phyloP scores from a whole-genome alignment of 2,113 vertebrate species.

The Cheilinus undulatus region DNA sequence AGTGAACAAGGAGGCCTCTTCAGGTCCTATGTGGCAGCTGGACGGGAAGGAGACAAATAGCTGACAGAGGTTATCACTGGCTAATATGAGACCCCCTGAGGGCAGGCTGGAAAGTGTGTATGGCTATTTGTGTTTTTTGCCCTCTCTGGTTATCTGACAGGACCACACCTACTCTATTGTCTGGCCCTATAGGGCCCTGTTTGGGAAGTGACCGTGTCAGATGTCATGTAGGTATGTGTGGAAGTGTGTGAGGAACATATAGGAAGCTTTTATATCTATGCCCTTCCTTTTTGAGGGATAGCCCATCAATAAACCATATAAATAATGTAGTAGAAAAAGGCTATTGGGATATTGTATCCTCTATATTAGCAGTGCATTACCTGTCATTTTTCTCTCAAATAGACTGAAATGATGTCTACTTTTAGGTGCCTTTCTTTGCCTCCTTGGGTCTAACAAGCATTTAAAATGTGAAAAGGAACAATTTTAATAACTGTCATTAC shows the following conservation, averaged over 20 bases:
- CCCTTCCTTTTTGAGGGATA: not conserved
- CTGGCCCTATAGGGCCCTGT: slow-evolving; percentile 45
- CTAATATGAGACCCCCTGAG: slow-evolving; percentile 38
- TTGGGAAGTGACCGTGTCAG: slow-evolving; percentile 53
- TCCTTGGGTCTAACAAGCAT: not conserved
- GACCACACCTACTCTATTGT: slow-evolving; percentile 71
- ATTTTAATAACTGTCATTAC: not conserved
- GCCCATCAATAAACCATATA: not conserved
- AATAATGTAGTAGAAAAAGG: not conserved
- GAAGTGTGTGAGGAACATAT: slow-evolving; percentile 7
- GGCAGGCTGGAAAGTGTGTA: slow-evolving; percentile 41
- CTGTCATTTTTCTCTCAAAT: too few species aligned
- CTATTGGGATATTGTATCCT: too few species aligned
- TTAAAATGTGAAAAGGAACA: not conserved
- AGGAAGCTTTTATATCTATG: not conserved
- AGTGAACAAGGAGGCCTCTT: slow-evolving; percentile 44
- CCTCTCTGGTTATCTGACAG: slow-evolving; percentile 49
- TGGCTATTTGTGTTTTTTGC: slow-evolving; percentile 41
- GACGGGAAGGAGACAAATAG: slow-evolving; percentile 55
- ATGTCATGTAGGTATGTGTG: slow-evolving; percentile 44
- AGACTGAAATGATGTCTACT: too few species aligned
- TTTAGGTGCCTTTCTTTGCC: too few species aligned
- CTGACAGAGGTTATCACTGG: slow-evolving; percentile 46
- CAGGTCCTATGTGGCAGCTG: slow-evolving; percentile 29
- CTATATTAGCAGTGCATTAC: too few species aligned